These are phyloP conservation scores for Manacus vitellinus DNA, from an alignment of 2,113 vertebrate genomes.

Conservation along the genomic window DNA sequence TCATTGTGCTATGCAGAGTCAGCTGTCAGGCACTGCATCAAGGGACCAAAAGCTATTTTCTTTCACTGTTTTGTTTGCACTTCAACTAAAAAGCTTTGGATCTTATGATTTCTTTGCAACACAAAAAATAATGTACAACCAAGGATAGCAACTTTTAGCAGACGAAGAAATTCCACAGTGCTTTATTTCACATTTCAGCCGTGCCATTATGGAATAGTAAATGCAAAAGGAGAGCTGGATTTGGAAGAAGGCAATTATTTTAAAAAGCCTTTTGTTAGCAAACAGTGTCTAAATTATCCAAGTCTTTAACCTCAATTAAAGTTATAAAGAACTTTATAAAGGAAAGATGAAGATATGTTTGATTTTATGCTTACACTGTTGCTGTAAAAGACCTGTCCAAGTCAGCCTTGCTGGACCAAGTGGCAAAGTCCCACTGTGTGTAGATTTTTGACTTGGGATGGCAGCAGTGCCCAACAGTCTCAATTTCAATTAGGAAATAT, in stretches of 20 bases:
- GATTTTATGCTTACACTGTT: not conserved
- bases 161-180: not conserved
- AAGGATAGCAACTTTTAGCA: slow-evolving; percentile 20
- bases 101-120: slow-evolving; percentile 55
- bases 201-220: not conserved
- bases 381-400: not conserved
- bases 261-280: not conserved
- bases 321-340: not conserved
- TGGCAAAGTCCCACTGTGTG: not conserved
- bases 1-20: slow-evolving; percentile 62
- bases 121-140: slow-evolving; percentile 20
- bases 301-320: slow-evolving; percentile 37
- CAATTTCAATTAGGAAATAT: not conserved
- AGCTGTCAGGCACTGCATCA: slow-evolving; percentile 61
- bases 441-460: not conserved
- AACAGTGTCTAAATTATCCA: not conserved
- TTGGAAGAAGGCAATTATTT: not conserved
- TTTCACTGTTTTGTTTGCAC: slow-evolving; percentile 63
- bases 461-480: not conserved
- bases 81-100: slow-evolving; percentile 61
- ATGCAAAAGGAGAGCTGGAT: not conserved
- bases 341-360: not conserved
- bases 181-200: not conserved
- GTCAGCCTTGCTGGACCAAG: not conserved
- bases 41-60: slow-evolving; percentile 49